These are phyloP conservation scores for Calycopis cecrops DNA, from an alignment of 1,140 invertebrate species.

Conservation along the genomic window DNA sequence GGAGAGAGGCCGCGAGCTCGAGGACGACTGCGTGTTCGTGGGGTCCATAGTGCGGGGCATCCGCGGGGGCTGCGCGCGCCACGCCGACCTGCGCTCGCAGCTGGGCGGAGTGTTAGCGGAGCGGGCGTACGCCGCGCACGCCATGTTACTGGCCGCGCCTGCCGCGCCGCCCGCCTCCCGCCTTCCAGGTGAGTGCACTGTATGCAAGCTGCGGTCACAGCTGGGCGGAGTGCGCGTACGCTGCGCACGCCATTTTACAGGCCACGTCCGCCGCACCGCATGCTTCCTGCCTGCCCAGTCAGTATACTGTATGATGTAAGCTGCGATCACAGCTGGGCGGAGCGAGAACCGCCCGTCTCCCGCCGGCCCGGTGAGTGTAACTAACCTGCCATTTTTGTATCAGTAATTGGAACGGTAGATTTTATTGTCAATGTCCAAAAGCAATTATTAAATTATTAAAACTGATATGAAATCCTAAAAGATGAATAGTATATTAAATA, in stretches of 20 bases:
- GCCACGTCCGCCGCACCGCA: slow-evolving; percentile 18
- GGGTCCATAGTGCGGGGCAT: slow-evolving; percentile 41
- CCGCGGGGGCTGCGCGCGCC: slow-evolving; percentile 35
- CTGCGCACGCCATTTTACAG: slow-evolving; percentile 21
- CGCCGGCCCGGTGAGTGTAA: too few relatives aligned
- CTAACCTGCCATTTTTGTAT: too few relatives aligned
- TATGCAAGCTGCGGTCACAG: neutral
- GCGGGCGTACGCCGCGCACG: slow-evolving; percentile 34
- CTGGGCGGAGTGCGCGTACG: slow-evolving; percentile 19
- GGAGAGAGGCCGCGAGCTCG: slow-evolving; percentile 41
- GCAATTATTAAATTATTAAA: too few relatives aligned
- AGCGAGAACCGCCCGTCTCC: too few relatives aligned
- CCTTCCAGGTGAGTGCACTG: slow-evolving; percentile 11
- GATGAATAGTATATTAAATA: too few relatives aligned
- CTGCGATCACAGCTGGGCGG: slow-evolving; percentile 5
- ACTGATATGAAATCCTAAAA: too few relatives aligned
- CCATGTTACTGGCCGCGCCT: slow-evolving; percentile 32
- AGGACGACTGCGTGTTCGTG: slow-evolving; percentile 33
- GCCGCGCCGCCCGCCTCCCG: slow-evolving; percentile 13
- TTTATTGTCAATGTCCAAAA: too few relatives aligned
- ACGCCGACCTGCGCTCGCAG: slow-evolving; percentile 38
- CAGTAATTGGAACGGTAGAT: too few relatives aligned
- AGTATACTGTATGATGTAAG: neutral
- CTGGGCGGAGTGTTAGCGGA: slow-evolving; percentile 24
- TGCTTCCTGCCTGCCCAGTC: neutral